Base-by-base conservation (phyloP, 2,113 vertebrate species). In the Chloropsis hardwickii region DNA sequence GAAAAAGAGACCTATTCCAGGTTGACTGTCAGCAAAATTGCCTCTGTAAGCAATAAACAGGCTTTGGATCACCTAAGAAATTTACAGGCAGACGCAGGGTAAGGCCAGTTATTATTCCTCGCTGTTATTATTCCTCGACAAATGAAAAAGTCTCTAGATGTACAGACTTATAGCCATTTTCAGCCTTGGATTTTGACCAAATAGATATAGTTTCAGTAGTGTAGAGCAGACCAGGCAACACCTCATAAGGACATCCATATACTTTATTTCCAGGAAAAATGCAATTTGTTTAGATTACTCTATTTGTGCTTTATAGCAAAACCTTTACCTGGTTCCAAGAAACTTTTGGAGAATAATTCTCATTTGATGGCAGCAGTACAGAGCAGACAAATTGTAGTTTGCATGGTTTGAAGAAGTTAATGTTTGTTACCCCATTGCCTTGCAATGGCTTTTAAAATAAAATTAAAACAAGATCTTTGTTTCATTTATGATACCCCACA, bases 381-480 rank as follows among this genome's bases (percentile, higher is more conserved):
- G 35, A 86, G 56, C 22, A 45, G 10, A 56, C 51, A 74, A 80
- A 88, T 2, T 33, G 28, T 47, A 39, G 31, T 40, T 81, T 78
- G 29, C 31, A 64, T 66, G 37, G 22, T 56, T 51, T 78, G 19
- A 81, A 73, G 20, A 71, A 74, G 35, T 73, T 74, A 73, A 83
- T 47, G 47, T 58, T 90, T 93, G 87, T n/a, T 67, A 92, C 22
- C 31, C 81, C 57, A 33, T 11, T 92, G 84, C 65, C n/a, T 88
- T 81, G 53, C 51, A 88, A 92, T 1, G 1, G 37, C n/a, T 92
- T 94, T 87, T 72, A 17, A 86, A 94, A 96, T 69, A 7, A 84
- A 96, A 96, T 88, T 86, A 93, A 90, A 94, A 45, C 58, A 81
- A 74, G 60, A 66, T 64, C 50, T 77, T 85, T 28, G 50, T 58